Evolutionary conservation across 2,113 vertebrate species (phyloP).

Genomic region (Tragelaphus buxtoni): DNA sequence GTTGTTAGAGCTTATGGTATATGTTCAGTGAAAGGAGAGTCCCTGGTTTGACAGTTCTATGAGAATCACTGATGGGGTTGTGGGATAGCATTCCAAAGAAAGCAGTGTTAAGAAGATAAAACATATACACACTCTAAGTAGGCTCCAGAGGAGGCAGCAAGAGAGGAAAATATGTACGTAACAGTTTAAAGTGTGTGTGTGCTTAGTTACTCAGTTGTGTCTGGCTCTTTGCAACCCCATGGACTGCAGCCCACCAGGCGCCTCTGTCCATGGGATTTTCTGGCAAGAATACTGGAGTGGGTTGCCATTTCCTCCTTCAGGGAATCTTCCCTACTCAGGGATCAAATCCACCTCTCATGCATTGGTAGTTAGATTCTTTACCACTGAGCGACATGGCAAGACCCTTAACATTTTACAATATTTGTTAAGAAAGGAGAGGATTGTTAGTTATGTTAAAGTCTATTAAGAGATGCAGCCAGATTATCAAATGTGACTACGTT

Average conservation of each 20-base stretch:
- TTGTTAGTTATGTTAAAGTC: not conserved
- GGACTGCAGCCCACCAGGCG: not conserved
- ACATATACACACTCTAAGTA: not conserved
- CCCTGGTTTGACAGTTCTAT: not conserved
- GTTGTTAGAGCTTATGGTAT: not conserved
- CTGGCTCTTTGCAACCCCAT: not conserved
- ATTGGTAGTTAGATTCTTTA: not conserved
- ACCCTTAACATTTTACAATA: not conserved
- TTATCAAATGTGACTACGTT: conserved; percentile 9
- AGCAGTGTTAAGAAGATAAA: not conserved
- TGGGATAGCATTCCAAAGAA: not conserved
- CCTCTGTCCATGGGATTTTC: not conserved
- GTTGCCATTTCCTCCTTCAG: not conserved
- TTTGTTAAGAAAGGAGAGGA: not conserved
- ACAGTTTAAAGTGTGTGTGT: not conserved
- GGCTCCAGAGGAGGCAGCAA: not conserved
- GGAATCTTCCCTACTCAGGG: not conserved
- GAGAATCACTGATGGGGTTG: not conserved
- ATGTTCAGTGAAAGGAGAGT: not conserved
- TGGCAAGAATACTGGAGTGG: not conserved
- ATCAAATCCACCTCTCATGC: not conserved
- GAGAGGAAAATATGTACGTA: not conserved
- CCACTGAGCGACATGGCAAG: not conserved
- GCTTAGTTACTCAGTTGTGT: not conserved
- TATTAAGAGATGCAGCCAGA: conserved; percentile 15